Conservation (phyloP, 2,797 vertebrate species). For the Morus bassanus region DNA sequence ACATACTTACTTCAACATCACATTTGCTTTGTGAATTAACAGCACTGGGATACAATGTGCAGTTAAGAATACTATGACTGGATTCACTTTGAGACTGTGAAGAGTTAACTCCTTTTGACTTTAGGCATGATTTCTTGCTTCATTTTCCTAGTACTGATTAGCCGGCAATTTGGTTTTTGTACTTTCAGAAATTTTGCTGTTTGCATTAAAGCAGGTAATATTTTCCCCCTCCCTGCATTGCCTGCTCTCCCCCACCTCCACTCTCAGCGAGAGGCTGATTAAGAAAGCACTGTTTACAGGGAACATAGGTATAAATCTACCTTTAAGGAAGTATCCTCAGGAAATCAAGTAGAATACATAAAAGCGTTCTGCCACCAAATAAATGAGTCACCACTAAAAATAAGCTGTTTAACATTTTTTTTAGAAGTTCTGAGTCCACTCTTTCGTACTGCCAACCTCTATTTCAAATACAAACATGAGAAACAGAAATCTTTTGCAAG, state of each 20-base stretch:
- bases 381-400: neutral
- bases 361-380: neutral
- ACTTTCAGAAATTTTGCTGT: slow-evolving; percentile 35
- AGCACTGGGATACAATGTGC: neutral
- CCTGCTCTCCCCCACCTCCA: neutral
- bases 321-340: neutral
- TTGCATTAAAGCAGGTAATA: neutral
- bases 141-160: slow-evolving; percentile 18
- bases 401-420: neutral
- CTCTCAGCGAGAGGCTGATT: neutral
- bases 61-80: neutral
- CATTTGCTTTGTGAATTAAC: neutral
- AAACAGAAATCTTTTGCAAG: neutral
- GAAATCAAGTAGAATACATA: neutral
- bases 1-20: neutral
- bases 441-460: neutral
- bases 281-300: neutral
- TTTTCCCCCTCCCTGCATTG: accelerated
- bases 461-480: neutral
- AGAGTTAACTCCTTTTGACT: neutral
- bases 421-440: neutral
- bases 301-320: neutral
- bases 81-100: neutral
- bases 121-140: slow-evolving; percentile 10
- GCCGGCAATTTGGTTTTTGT: neutral